A percentile compares a stretch with the other conserved stretches of the same genome.
Evolutionary conservation across 2,888 invertebrate species (phyloP).

Genomic region (Noctua fimbriata): DNA sequence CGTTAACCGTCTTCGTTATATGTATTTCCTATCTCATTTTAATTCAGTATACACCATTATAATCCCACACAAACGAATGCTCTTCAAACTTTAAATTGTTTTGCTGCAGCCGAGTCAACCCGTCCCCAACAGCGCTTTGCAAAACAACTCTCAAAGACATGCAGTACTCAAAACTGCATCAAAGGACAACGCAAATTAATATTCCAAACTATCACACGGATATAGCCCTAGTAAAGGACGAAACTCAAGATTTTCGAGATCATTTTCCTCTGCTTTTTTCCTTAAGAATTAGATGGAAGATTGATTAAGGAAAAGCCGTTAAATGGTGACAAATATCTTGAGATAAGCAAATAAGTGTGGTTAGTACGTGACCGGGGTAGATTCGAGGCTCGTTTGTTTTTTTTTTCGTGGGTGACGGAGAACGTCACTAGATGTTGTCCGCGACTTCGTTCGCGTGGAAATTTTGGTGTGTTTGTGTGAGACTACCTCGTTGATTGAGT

Average conservation of each 20-base stretch:
- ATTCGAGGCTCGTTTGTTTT: conserved; percentile 1
- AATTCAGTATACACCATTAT: neutral
- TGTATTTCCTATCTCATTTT: neutral
- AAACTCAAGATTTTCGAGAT: conserved; percentile 53
- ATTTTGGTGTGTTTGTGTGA: too few relatives aligned
- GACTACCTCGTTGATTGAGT: too few relatives aligned
- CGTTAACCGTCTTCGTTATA: neutral
- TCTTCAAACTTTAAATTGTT: conserved; percentile 27
- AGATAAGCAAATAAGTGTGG: conserved; percentile 26
- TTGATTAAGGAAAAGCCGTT: conserved; percentile 54
- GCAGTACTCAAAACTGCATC: conserved; percentile 6
- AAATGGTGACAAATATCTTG: conserved; percentile 33
- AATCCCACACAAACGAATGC: conserved; percentile 12
- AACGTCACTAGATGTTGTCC: too few relatives aligned
- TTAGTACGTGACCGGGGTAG: conserved; percentile 22
- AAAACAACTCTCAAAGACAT: conserved; percentile 6
- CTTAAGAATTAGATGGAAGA: conserved; percentile 42
- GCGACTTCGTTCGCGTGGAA: too few relatives aligned
- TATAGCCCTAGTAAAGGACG: conserved; percentile 51
- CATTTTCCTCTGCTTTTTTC: conserved; percentile 63
- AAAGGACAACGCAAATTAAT: conserved; percentile 49
- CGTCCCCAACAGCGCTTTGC: neutral
- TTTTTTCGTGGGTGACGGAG: neutral
- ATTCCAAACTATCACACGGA: conserved; percentile 48
- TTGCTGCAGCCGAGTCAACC: neutral